These are phyloP conservation scores for Solea solea DNA, from an alignment of 2,113 vertebrate species.

Conservation along the genomic window DNA sequence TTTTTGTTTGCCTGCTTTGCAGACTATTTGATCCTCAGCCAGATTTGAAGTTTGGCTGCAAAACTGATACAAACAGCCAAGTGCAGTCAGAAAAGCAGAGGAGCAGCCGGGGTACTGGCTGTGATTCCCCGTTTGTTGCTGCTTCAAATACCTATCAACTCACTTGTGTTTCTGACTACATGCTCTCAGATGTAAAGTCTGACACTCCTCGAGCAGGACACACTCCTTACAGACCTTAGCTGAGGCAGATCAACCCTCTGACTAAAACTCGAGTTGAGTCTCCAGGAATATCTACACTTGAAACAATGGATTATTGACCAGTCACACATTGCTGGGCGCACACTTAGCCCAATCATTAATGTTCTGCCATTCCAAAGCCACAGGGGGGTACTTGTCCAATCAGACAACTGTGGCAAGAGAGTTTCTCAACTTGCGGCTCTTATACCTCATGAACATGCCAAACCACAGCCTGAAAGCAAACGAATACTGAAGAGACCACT, in stretches of 20 bases:
- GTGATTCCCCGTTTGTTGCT: conserved; percentile 31
- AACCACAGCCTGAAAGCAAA: no score
- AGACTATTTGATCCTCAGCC: conserved; percentile 23
- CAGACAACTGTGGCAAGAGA: background rate
- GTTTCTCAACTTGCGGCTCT: background rate
- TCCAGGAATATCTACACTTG: background rate
- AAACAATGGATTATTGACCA: background rate
- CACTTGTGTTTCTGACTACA: conserved; percentile 15
- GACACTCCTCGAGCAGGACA: background rate
- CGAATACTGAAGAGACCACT: no score
- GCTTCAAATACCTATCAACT: conserved; percentile 29
- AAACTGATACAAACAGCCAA: conserved; percentile 31
- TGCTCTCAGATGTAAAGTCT: conserved; percentile 13
- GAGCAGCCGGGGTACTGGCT: conserved; percentile 27
- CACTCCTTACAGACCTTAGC: background rate
- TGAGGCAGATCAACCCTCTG: no score
- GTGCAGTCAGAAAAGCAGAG: conserved; percentile 28
- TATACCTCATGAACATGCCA: no score
- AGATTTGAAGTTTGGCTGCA: conserved; percentile 34
- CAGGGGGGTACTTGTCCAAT: background rate
- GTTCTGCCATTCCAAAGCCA: background rate
- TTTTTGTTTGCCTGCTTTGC: conserved; percentile 10
- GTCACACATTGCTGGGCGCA: background rate
- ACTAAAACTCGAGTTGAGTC: background rate
- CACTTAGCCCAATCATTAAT: background rate